Evolutionary conservation across 2,888 invertebrate species (phyloP).

Genomic region (Caenorhabditis parvicauda): DNA sequence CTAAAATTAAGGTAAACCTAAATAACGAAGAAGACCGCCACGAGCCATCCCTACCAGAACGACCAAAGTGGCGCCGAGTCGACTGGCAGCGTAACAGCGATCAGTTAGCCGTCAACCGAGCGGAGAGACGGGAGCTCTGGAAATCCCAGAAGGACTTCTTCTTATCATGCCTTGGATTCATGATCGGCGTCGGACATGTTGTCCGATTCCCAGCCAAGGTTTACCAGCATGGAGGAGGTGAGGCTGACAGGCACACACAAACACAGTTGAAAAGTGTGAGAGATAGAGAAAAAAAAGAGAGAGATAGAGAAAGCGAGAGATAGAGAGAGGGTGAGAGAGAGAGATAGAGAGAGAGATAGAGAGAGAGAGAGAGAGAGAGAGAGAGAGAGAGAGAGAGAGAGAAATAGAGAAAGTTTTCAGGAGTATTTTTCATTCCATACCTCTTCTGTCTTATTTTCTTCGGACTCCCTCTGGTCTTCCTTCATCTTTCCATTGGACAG

Average conservation of each 20-base stretch:
- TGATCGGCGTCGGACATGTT: constrained; percentile 59
- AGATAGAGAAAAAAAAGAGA: constrained; percentile 2
- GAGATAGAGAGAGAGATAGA: constrained; percentile 3
- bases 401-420: constrained; percentile 9
- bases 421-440: constrained; percentile 58
- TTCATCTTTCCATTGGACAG: constrained; percentile 57
- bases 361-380: not conserved
- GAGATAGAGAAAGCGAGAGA: not conserved
- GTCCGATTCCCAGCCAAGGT: constrained; percentile 58
- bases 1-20: too few species aligned
- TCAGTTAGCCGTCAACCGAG: too few species aligned
- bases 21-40: too few species aligned
- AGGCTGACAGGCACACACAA: not conserved
- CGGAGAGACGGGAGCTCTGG: constrained; percentile 56
- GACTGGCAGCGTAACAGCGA: too few species aligned
- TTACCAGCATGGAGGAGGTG: constrained; percentile 51
- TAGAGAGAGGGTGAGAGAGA: constrained; percentile 1
- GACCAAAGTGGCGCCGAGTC: too few species aligned
- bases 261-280: constrained; percentile 1
- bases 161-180: constrained; percentile 57
- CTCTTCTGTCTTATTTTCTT: constrained; percentile 51
- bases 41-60: too few species aligned
- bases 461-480: constrained; percentile 58
- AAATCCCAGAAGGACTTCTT: constrained; percentile 58
- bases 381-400: constrained; percentile 8